Percentiles rank a stretch among this genome's conserved stretches.
phyloP scores from a whole-genome alignment of 2,797 vertebrate genomes.

The Arvicola amphibius region DNA sequence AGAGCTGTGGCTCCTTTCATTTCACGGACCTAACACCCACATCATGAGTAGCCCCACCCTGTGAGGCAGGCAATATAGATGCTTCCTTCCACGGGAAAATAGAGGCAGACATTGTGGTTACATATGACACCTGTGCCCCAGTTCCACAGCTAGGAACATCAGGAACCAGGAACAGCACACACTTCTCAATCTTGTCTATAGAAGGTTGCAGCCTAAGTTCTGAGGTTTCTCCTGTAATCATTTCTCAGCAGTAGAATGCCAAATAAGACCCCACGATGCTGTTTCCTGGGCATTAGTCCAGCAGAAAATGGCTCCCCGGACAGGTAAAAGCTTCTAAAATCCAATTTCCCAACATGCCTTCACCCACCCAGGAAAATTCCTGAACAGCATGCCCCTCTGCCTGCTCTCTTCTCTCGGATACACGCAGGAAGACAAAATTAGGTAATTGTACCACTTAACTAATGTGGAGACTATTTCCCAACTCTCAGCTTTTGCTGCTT shows the following conservation, averaged over 20 bases:
- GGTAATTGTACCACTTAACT: constrained; percentile 57
- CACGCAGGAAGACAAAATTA: constrained; percentile 59
- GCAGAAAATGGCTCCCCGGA: constrained; percentile 35
- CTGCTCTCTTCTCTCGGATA: neutral
- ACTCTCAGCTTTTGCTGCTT: constrained; percentile 35
- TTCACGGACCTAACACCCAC: neutral
- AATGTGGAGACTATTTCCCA: constrained; percentile 36
- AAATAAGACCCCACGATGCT: neutral
- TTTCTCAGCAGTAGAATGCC: neutral
- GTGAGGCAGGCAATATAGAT: neutral
- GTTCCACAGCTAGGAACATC: neutral
- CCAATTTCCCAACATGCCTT: neutral
- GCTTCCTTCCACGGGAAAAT: neutral
- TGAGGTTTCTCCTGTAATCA: constrained; percentile 30
- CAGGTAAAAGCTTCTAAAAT: constrained; percentile 44
- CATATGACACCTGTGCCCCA: neutral
- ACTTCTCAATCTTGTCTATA: neutral
- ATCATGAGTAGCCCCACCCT: neutral
- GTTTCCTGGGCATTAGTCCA: constrained; percentile 25
- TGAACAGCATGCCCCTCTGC: constrained; percentile 16
- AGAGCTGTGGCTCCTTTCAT: neutral
- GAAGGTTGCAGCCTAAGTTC: neutral
- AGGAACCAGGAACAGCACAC: neutral
- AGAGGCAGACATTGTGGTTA: neutral
- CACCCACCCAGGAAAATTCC: constrained; percentile 52